These are phyloP conservation scores for Pterobdella sp. DNA, from an alignment of 2,888 invertebrate genomes.

Conservation along the genomic window DNA sequence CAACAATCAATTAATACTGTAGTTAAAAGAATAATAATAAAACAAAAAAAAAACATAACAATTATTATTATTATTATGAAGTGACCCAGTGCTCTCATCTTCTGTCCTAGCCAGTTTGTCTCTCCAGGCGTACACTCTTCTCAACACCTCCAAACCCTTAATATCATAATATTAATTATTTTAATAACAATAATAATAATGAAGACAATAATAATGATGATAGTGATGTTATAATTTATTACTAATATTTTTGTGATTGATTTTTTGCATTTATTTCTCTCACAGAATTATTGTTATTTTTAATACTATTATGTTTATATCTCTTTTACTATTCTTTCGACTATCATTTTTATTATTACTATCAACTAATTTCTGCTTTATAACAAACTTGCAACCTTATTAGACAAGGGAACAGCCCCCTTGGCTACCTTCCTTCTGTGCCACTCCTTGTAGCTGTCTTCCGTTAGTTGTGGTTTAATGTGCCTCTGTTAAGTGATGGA, in stretches of 20 bases:
- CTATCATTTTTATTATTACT: too few species aligned
- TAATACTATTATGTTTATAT: too few species aligned
- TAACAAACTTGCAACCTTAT: conserved; percentile 76
- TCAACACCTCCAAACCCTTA: conserved; percentile 62
- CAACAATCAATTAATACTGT: neutral
- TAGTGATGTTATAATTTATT: too few species aligned
- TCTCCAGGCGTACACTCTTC: conserved; percentile 76
- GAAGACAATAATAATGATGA: too few species aligned
- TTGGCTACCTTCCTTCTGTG: conserved; percentile 50
- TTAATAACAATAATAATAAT: too few species aligned
- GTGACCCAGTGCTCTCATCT: conserved; percentile 77
- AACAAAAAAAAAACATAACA: neutral
- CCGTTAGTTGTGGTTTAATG: conserved; percentile 65
- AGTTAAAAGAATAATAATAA: neutral
- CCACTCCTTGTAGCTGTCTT: conserved; percentile 67
- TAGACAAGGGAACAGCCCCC: conserved; percentile 59
- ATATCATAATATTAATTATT: too few species aligned
- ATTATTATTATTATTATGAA: neutral
- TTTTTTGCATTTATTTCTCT: too few species aligned
- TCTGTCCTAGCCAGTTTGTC: conserved; percentile 72
- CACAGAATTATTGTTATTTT: too few species aligned
- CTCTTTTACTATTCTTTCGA: too few species aligned
- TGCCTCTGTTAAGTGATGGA: conserved; percentile 60
- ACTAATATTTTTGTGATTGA: too few species aligned
- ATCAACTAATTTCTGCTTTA: too few species aligned